Evolutionary conservation across 1,140 invertebrate genomes (phyloP).

Genomic region (Aricia agestis): DNA sequence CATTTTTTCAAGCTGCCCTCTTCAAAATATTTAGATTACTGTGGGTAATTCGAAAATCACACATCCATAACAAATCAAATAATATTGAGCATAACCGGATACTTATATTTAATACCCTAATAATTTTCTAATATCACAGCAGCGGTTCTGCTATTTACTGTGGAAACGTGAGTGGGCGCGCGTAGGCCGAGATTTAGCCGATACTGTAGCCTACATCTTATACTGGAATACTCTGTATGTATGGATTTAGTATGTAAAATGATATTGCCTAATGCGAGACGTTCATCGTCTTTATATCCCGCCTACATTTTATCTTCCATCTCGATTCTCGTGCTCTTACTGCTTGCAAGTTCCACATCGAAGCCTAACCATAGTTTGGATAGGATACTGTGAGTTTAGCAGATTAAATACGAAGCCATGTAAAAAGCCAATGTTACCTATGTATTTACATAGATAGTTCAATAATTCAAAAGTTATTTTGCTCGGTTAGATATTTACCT

Average conservation of each 20-base stretch:
- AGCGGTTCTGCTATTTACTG: conserved; percentile 1
- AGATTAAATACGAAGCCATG: too few species aligned
- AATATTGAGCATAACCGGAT: background rate
- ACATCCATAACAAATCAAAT: background rate
- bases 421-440: too few species aligned
- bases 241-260: background rate
- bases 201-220: conserved; percentile 8
- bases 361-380: too few species aligned
- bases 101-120: background rate
- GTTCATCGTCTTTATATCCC: background rate
- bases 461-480: too few species aligned
- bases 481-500: too few species aligned
- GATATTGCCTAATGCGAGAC: background rate
- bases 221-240: background rate
- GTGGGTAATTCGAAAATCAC: background rate
- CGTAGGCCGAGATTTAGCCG: conserved; percentile 9
- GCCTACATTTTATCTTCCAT: background rate
- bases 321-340: too few species aligned
- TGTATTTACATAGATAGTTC: too few species aligned
- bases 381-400: too few species aligned
- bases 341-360: too few species aligned
- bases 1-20: too few species aligned
- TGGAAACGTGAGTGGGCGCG: conserved; percentile 13
- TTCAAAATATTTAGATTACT: too few species aligned
- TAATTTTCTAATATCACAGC: background rate